A percentile compares a stretch with the other conserved stretches of the same genome.
Evolutionary conservation across 2,113 vertebrate genomes (phyloP).

Genomic region (Xenopus laevis): DNA sequence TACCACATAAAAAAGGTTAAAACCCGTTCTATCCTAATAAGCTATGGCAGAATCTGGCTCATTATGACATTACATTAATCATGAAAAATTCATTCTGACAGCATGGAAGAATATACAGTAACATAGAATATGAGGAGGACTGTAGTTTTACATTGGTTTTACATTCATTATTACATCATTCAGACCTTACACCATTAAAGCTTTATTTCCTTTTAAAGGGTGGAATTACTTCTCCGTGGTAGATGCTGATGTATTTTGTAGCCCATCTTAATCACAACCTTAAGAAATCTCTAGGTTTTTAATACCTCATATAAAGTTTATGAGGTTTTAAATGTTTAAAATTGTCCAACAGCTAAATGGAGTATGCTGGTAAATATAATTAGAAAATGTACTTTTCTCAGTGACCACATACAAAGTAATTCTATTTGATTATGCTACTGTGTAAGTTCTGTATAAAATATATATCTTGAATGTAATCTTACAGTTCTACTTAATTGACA

Average conservation of each 20-base stretch:
- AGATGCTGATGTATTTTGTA: background rate
- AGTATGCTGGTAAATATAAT: too few species aligned
- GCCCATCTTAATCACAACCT: background rate
- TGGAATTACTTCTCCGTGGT: background rate
- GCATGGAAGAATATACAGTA: slow-evolving; percentile 24
- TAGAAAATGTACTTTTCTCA: too few species aligned
- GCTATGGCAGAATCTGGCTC: slow-evolving; percentile 34
- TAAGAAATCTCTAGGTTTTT: too few species aligned
- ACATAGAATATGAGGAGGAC: slow-evolving; percentile 24
- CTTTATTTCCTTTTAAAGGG: background rate
- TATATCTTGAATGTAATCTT: too few species aligned
- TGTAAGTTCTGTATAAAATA: too few species aligned
- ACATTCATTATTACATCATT: slow-evolving; percentile 19
- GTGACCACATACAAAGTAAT: too few species aligned
- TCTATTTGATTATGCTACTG: too few species aligned
- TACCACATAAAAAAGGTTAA: background rate
- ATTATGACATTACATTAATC: slow-evolving; percentile 34
- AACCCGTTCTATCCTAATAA: slow-evolving; percentile 11
- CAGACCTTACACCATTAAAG: background rate
- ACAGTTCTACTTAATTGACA: too few species aligned
- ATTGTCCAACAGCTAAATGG: too few species aligned
- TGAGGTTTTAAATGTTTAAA: too few species aligned
- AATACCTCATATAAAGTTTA: too few species aligned
- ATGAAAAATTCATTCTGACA: slow-evolving; percentile 35
- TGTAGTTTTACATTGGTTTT: slow-evolving; percentile 19